These are phyloP conservation scores for Colaptes auratus DNA, from an alignment of 2,113 vertebrate genomes.

Conservation along the genomic window DNA sequence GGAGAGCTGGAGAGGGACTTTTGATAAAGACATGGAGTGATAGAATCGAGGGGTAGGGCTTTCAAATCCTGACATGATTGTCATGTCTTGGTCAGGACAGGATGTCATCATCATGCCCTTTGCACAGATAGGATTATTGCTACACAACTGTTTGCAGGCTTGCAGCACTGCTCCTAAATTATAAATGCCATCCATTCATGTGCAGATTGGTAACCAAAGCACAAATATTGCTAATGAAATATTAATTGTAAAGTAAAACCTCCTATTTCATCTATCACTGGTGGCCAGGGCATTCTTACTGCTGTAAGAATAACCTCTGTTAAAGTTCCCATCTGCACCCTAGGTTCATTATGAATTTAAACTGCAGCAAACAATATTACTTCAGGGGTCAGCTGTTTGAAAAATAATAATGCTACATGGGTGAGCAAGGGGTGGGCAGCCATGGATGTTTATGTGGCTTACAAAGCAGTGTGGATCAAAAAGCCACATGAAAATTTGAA, in stretches of 20 bases:
- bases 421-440: background rate
- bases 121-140: background rate
- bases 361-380: background rate
- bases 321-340: background rate
- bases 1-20: no score
- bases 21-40: no score
- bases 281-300: background rate
- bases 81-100: background rate
- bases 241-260: background rate
- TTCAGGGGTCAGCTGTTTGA: background rate
- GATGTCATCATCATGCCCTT: background rate
- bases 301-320: background rate
- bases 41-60: background rate
- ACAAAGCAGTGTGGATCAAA: background rate
- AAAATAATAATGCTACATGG: background rate
- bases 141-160: background rate
- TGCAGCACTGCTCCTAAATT: background rate
- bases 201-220: background rate
- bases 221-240: background rate
- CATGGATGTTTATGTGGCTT: background rate
- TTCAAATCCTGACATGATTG: background rate
- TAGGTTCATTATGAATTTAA: background rate
- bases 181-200: background rate
- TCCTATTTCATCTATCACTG: background rate
- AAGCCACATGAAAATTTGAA: background rate